phyloP scores from a whole-genome alignment of 2,113 vertebrate genomes.

The Hippocampus mohnikei region DNA sequence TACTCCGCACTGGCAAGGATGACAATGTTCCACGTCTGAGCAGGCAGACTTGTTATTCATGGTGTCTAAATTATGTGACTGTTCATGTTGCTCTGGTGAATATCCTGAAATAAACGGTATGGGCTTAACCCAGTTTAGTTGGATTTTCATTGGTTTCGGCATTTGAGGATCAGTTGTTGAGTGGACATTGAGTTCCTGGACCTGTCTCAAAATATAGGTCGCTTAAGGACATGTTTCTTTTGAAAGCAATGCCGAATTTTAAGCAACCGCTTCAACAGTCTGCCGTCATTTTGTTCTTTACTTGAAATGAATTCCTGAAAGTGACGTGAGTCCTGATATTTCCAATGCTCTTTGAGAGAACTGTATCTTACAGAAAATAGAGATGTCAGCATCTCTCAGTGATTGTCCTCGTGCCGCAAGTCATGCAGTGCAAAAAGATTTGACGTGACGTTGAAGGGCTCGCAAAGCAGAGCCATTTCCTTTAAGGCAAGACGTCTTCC shows the following conservation, averaged over 20 bases:
- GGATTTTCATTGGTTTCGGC: not conserved
- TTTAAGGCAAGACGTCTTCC: constrained; percentile 17
- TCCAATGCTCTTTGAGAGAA: not conserved
- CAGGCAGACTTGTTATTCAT: not conserved
- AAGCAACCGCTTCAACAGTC: not conserved
- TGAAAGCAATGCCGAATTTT: not conserved
- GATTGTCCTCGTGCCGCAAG: not conserved
- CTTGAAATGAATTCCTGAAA: not conserved
- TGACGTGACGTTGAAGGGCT: not conserved
- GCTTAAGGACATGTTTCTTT: not conserved
- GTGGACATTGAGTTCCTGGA: not conserved
- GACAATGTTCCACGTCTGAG: not conserved
- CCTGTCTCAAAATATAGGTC: not conserved
- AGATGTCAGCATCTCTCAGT: not conserved
- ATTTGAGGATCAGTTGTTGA: not conserved
- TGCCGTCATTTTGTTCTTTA: not conserved
- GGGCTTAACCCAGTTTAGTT: not conserved
- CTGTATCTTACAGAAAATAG: not conserved
- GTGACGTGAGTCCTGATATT: not conserved
- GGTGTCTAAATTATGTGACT: not conserved
- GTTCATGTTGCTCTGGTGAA: not conserved
- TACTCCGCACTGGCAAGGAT: not conserved
- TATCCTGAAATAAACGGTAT: not conserved
- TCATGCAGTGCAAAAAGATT: not conserved
- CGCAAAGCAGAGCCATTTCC: constrained; percentile 19